Evolutionary conservation across 2,888 invertebrate genomes (phyloP).

Genomic region (Caenorhabditis sp.): DNA sequence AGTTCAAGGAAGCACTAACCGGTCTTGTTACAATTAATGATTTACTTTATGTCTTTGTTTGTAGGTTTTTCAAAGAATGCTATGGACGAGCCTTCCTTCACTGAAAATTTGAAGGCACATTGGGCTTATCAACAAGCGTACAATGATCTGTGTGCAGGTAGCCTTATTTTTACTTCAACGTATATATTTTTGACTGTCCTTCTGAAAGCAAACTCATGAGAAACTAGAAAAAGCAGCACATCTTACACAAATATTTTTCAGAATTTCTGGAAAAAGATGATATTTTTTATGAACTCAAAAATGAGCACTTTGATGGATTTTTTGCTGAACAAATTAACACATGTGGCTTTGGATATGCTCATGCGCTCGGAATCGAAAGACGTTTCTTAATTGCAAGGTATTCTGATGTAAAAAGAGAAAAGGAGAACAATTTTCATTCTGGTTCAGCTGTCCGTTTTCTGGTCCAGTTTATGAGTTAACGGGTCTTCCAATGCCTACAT

Average conservation of each 20-base stretch:
- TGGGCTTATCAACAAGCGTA: constrained; percentile 20
- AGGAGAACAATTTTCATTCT: not conserved
- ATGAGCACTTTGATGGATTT: constrained; percentile 65
- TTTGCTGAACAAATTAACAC: constrained; percentile 66
- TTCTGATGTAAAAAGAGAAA: no score
- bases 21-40: not conserved
- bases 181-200: no score
- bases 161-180: not conserved
- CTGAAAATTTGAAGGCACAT: constrained; percentile 3
- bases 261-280: constrained; percentile 55
- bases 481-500: constrained; percentile 39
- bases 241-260: constrained; percentile 12
- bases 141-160: constrained; percentile 33
- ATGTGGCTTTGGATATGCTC: constrained; percentile 64
- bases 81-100: not conserved
- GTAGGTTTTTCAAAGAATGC: constrained; percentile 8
- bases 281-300: constrained; percentile 49
- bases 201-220: not conserved
- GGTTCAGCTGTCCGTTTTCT: constrained; percentile 36
- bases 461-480: constrained; percentile 24
- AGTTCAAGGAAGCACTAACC: constrained; percentile 3
- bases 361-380: constrained; percentile 61
- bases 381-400: constrained; percentile 66
- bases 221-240: no score
- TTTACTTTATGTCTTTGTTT: no score